These are phyloP conservation scores for Drosophila recens DNA, from an alignment of 2,888 invertebrate genomes.

Conservation along the genomic window DNA sequence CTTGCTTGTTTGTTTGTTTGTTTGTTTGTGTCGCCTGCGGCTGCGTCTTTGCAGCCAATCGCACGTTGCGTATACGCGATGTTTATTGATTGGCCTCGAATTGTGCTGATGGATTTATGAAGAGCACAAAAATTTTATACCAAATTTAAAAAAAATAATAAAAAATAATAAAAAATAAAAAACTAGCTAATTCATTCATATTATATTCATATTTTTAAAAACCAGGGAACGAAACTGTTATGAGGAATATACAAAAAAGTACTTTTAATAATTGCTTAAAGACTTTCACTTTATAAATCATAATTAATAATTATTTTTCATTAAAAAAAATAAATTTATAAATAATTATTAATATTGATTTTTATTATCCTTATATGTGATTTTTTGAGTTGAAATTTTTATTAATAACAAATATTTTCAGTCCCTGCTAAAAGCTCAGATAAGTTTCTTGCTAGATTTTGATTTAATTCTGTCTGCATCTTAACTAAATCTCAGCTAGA, in stretches of 20 bases:
- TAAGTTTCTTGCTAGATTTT: neutral
- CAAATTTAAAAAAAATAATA: neutral
- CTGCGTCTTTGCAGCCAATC: slow-evolving; percentile 54
- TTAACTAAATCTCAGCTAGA: slow-evolving; percentile 11
- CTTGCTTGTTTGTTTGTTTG: slow-evolving; percentile 24
- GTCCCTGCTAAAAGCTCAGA: neutral
- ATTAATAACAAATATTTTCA: too few species aligned
- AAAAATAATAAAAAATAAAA: neutral
- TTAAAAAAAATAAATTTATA: too few species aligned
- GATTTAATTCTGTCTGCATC: slow-evolving; percentile 22
- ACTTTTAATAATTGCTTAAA: too few species aligned
- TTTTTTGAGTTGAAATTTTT: too few species aligned
- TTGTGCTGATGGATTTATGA: neutral
- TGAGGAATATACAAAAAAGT: too few species aligned
- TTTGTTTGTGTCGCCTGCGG: slow-evolving; percentile 43
- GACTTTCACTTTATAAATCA: too few species aligned
- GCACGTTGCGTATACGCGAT: slow-evolving; percentile 69
- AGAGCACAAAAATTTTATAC: neutral
- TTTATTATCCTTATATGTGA: too few species aligned
- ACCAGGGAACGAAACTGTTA: too few species aligned
- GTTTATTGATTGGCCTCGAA: slow-evolving; percentile 65
- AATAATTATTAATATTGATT: too few species aligned
- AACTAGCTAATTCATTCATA: too few species aligned
- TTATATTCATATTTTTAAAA: too few species aligned
- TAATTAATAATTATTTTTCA: too few species aligned